A percentile compares a stretch with the other conserved stretches of the same genome.
Evolutionary conservation across 1,140 invertebrate species (phyloP).

Genomic region (Lamellibrachia luymesi): DNA sequence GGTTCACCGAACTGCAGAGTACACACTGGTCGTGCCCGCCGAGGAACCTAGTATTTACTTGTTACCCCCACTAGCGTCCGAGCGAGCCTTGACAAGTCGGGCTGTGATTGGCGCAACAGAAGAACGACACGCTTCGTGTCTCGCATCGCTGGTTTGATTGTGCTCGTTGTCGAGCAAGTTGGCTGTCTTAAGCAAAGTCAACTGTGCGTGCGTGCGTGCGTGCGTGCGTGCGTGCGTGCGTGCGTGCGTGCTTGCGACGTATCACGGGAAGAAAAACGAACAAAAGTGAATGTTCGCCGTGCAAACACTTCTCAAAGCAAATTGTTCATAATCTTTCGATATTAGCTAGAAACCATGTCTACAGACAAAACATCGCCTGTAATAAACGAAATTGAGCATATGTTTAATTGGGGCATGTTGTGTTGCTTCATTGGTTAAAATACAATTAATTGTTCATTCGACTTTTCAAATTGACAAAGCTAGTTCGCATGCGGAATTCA

Average conservation of each 20-base stretch:
- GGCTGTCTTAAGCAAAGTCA: too few relatives aligned
- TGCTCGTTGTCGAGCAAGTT: neutral
- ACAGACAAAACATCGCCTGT: too few relatives aligned
- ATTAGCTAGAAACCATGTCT: too few relatives aligned
- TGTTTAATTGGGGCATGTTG: neutral
- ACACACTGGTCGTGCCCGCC: neutral
- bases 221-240: neutral
- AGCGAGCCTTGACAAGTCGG: neutral
- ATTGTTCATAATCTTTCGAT: too few relatives aligned
- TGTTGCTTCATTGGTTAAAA: neutral
- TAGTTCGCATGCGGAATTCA: too few relatives aligned
- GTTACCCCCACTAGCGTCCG: neutral
- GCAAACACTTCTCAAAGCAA: too few relatives aligned
- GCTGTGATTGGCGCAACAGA: neutral
- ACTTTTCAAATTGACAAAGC: too few relatives aligned
- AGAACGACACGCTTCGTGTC: neutral
- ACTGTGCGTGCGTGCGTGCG: neutral
- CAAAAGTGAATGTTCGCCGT: too few relatives aligned
- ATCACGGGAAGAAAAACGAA: too few relatives aligned
- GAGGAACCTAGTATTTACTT: neutral
- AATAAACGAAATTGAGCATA: too few relatives aligned
- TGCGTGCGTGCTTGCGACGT: neutral
- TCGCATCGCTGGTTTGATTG: neutral
- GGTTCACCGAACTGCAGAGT: neutral
- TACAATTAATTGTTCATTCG: neutral